A percentile compares a stretch with the other conserved stretches of the same genome.
These are phyloP conservation scores for Paedocypris sp. DNA, from an alignment of 2,113 vertebrate species.

Conservation along the genomic window DNA sequence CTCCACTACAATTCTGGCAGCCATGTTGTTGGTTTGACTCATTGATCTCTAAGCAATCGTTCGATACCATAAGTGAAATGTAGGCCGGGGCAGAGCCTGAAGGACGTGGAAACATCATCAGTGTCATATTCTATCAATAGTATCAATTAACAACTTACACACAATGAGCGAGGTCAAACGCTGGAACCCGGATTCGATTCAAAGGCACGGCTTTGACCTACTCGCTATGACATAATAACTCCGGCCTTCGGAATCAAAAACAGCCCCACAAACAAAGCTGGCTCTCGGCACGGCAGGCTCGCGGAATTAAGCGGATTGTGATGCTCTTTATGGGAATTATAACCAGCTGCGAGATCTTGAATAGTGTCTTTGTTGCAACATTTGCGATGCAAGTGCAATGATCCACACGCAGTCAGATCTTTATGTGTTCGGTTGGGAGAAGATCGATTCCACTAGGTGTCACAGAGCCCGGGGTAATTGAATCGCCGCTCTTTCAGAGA, in stretches of 20 bases:
- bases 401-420: neutral
- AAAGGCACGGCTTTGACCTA: neutral
- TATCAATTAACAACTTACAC: neutral
- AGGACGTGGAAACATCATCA: conserved; percentile 6
- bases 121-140: neutral
- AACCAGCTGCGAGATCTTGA: conserved; percentile 11
- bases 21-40: neutral
- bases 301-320: conserved; percentile 7
- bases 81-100: neutral
- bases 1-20: neutral
- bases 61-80: neutral
- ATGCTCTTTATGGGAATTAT: conserved; percentile 9
- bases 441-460: too few species aligned
- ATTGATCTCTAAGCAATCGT: conserved; percentile 3
- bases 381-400: too few species aligned
- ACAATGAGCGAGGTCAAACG: neutral
- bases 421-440: too few species aligned
- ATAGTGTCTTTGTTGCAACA: conserved; percentile 27
- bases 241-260: conserved; percentile 2
- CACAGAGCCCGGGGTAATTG: too few species aligned
- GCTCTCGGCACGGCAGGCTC: neutral
- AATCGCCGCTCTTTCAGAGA: too few species aligned
- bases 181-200: neutral
- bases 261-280: conserved; percentile 9
- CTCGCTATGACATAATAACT: conserved; percentile 7